A percentile compares a stretch with the other conserved stretches of the same genome.
These are phyloP conservation scores for Mormyrus hasselquistii DNA, from an alignment of 2,797 vertebrate genomes.

Conservation along the genomic window DNA sequence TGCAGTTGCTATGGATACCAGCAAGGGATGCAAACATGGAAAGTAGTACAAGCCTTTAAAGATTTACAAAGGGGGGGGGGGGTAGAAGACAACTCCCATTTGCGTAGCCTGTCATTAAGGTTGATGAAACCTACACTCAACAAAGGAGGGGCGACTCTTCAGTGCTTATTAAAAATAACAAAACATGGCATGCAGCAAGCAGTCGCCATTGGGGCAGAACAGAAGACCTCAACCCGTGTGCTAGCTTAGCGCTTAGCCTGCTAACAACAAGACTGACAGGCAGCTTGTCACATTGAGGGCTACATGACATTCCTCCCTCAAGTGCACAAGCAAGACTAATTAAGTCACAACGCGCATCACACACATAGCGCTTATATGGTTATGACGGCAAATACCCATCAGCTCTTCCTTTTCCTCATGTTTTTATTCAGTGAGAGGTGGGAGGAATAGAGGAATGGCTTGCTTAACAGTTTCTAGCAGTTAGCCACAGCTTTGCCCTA, in stretches of 20 bases:
- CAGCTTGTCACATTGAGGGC: background rate
- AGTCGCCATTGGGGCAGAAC: background rate
- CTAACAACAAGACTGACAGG: background rate
- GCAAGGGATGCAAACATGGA: slow-evolving; percentile 11
- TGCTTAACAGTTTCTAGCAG: background rate
- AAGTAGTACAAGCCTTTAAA: slow-evolving; percentile 14
- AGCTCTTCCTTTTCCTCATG: background rate
- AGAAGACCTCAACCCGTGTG: background rate
- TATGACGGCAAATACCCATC: background rate
- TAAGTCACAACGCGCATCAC: background rate
- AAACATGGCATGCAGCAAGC: slow-evolving; percentile 1
- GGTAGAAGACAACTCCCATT: slow-evolving; percentile 6
- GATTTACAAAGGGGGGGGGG: background rate
- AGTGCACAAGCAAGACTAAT: slow-evolving; percentile 8
- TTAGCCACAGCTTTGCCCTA: background rate
- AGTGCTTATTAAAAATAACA: slow-evolving; percentile 18
- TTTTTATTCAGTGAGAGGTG: background rate
- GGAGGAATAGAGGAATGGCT: background rate
- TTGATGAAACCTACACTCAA: slow-evolving; percentile 16
- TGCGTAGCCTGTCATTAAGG: slow-evolving; percentile 1
- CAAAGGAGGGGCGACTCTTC: background rate
- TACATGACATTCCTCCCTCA: background rate
- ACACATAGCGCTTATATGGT: background rate
- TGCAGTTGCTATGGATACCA: slow-evolving; percentile 22
- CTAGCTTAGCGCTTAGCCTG: slow-evolving; percentile 11